Evolutionary conservation across 2,797 vertebrate species (phyloP).

Genomic region (Thripadectes ignobilis): DNA sequence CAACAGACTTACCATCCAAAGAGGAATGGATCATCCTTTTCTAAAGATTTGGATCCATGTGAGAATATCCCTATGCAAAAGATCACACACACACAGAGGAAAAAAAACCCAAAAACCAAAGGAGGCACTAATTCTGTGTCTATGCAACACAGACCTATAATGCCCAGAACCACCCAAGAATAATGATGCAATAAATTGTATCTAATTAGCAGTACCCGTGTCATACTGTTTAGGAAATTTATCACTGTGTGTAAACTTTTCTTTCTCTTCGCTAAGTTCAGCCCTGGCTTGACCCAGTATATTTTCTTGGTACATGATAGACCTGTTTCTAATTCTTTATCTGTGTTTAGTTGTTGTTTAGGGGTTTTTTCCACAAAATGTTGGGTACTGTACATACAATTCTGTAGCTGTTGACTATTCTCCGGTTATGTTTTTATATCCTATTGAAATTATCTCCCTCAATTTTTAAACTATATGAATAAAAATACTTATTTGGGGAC

Average conservation of each 20-base stretch:
- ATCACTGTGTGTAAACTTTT: neutral
- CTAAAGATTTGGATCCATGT: neutral
- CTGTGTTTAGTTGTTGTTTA: neutral
- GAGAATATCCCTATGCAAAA: neutral
- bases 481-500: neutral
- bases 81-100: neutral
- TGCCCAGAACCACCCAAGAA: rapidly evolving
- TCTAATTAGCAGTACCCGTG: neutral
- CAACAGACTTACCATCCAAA: neutral
- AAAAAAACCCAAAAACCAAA: neutral
- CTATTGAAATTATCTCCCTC: neutral
- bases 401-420: neutral
- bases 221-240: neutral
- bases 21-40: neutral
- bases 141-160: neutral
- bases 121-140: neutral
- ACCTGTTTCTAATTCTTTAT: neutral
- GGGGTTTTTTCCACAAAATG: neutral
- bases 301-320: neutral
- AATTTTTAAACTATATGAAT: neutral
- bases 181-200: neutral
- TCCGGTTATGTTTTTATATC: neutral
- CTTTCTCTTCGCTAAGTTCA: neutral
- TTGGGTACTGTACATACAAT: neutral
- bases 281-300: rapidly evolving